phyloP scores from a whole-genome alignment of 2,797 vertebrate genomes.

The Hoplostethus mediterraneus region DNA sequence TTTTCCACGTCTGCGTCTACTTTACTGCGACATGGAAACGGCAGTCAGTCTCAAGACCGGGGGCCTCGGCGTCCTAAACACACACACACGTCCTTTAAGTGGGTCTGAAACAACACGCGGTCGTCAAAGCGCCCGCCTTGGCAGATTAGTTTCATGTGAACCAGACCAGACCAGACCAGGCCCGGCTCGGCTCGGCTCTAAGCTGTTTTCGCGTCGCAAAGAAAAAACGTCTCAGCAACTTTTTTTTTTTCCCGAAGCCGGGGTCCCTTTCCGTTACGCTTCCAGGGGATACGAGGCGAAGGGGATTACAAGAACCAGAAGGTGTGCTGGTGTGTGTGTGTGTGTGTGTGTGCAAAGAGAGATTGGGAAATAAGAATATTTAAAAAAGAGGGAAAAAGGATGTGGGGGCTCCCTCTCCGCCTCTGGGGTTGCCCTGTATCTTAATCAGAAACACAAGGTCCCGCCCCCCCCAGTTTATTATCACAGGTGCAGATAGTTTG shows the following conservation, averaged over 20 bases:
- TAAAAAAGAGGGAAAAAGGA: conserved; percentile 27
- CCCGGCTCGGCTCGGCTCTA: not conserved
- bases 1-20: conserved; percentile 41
- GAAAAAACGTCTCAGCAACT: conserved; percentile 20
- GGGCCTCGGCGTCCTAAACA: conserved; percentile 29
- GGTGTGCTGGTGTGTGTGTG: conserved; percentile 15
- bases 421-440: conserved; percentile 56
- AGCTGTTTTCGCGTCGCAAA: conserved; percentile 1
- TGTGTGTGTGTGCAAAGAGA: conserved; percentile 19
- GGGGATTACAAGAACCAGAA: conserved; percentile 55
- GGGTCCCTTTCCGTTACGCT: conserved; percentile 20
- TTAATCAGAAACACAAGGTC: conserved; percentile 75
- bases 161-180: conserved; percentile 20
- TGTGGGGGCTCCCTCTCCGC: conserved; percentile 46
- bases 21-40: conserved; percentile 38
- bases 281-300: conserved; percentile 9
- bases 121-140: conserved; percentile 41
- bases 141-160: conserved; percentile 27
- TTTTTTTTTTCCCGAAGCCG: not conserved
- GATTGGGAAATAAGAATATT: conserved; percentile 16
- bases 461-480: conserved; percentile 64
- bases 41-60: conserved; percentile 34
- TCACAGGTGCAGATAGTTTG: conserved; percentile 83
- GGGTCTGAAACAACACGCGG: conserved; percentile 58
- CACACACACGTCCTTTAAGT: conserved; percentile 52